Percentiles rank a stretch among this genome's conserved stretches.
Evolutionary conservation across 1,140 invertebrate genomes (phyloP).

Genomic region (Lordiphosa stackelbergi): DNA sequence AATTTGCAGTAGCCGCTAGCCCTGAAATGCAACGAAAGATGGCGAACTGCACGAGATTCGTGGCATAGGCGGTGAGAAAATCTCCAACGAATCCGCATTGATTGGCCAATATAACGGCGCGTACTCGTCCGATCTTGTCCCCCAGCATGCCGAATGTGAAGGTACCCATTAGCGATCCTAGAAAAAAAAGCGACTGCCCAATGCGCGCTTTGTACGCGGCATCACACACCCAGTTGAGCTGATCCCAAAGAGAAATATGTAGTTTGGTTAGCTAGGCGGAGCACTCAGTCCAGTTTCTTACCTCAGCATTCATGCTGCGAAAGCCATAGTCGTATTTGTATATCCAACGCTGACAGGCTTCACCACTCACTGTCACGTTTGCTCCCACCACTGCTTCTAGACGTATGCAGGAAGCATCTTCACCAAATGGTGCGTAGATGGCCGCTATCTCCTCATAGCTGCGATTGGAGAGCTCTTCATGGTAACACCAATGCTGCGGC

Average conservation of each 20-base stretch:
- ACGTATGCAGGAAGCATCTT: conserved; percentile 46
- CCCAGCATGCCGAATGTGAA: conserved; percentile 79
- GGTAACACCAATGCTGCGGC: conserved; percentile 77
- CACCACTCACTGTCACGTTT: conserved; percentile 41
- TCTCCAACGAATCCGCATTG: conserved; percentile 79
- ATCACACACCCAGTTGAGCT: conserved; percentile 81
- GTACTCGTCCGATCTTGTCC: conserved; percentile 79
- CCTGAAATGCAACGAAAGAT: conserved; percentile 79
- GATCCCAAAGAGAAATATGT: conserved; percentile 6
- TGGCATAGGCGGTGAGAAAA: conserved; percentile 78
- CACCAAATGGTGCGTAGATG: conserved; percentile 50
- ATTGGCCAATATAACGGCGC: conserved; percentile 79
- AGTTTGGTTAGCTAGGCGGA: not conserved
- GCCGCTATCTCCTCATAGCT: conserved; percentile 50
- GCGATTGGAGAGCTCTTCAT: conserved; percentile 49
- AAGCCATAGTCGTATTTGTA: conserved; percentile 78
- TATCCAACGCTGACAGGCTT: conserved; percentile 76
- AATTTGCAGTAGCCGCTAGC: conserved; percentile 80
- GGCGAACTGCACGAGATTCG: conserved; percentile 77
- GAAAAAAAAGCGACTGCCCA: conserved; percentile 80
- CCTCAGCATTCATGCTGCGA: conserved; percentile 79
- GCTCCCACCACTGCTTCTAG: conserved; percentile 38
- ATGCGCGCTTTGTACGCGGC: conserved; percentile 79
- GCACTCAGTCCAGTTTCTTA: conserved; percentile 30
- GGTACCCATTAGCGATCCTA: conserved; percentile 80